These are phyloP conservation scores for Aporophyla lueneburgensis DNA, from an alignment of 2,888 invertebrate species.

Conservation along the genomic window DNA sequence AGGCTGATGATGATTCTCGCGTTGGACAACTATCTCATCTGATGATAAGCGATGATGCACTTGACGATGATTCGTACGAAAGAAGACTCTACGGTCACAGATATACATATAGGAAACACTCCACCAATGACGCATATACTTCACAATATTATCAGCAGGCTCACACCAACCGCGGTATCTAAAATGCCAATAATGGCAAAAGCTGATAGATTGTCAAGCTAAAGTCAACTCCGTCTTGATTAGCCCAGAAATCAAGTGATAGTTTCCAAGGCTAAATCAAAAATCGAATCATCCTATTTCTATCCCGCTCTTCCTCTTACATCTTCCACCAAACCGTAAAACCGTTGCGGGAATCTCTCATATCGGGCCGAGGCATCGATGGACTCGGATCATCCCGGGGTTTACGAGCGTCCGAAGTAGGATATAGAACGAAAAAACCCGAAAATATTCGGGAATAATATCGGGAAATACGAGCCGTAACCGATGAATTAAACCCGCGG, in stretches of 20 bases:
- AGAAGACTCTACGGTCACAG: not conserved
- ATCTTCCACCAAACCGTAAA: slow-evolving; percentile 65
- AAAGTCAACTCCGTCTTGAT: not conserved
- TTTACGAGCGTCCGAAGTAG: slow-evolving; percentile 83
- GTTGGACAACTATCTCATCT: too few species aligned
- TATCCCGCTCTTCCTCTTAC: slow-evolving; percentile 31
- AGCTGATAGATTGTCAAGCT: not conserved
- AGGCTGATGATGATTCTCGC: too few species aligned
- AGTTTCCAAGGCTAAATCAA: not conserved
- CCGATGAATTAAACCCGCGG: slow-evolving; percentile 81
- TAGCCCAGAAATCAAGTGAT: not conserved
- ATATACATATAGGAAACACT: not conserved
- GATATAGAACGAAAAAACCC: slow-evolving; percentile 79
- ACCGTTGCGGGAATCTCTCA: slow-evolving; percentile 82
- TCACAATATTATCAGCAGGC: not conserved
- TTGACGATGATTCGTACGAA: not conserved
- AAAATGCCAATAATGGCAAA: not conserved
- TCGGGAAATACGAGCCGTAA: slow-evolving; percentile 84
- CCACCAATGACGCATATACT: not conserved
- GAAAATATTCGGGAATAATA: slow-evolving; percentile 85
- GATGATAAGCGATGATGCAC: not conserved
- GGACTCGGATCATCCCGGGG: slow-evolving; percentile 84
- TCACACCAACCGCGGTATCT: not conserved
- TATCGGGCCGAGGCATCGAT: slow-evolving; percentile 85
- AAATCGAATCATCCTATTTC: not conserved